phyloP scores from a whole-genome alignment of 2,113 vertebrate genomes.

The Cairina moschata region DNA sequence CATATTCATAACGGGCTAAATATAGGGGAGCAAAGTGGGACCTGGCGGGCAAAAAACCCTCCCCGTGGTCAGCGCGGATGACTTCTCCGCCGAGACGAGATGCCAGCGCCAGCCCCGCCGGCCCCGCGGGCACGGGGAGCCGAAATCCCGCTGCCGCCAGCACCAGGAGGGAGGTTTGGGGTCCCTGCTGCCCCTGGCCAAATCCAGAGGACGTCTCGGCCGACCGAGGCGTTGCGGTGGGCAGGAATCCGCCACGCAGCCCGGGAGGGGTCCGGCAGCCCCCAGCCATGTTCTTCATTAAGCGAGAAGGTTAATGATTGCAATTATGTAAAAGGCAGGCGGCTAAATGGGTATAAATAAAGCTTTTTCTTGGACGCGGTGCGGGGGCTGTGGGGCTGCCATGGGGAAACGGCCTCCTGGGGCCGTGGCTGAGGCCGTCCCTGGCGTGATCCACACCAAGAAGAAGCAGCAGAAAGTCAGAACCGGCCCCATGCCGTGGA shows the following conservation, averaged over 20 bases:
- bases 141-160: neutral
- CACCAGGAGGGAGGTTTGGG: neutral
- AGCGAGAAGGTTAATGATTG: conserved; percentile 73
- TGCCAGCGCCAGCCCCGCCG: conserved; percentile 76
- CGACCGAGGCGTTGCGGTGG: neutral
- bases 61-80: conserved; percentile 82
- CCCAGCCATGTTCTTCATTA: conserved; percentile 56
- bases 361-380: neutral
- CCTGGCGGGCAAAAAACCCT: conserved; percentile 78
- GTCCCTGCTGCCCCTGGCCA: conserved; percentile 39
- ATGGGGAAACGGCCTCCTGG: neutral
- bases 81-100: conserved; percentile 84
- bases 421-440: neutral
- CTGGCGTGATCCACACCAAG: fast-evolving
- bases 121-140: conserved; percentile 72
- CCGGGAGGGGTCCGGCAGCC: neutral
- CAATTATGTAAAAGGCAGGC: conserved; percentile 64
- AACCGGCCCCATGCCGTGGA: neutral
- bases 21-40: conserved; percentile 78
- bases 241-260: neutral
- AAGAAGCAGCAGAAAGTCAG: neutral
- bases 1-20: conserved; percentile 91
- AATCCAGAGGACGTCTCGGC: conserved; percentile 25
- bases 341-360: conserved; percentile 69
- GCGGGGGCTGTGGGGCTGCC: neutral